phyloP scores from a whole-genome alignment of 2,888 invertebrate species.

The Eugnorisma glareosa region DNA sequence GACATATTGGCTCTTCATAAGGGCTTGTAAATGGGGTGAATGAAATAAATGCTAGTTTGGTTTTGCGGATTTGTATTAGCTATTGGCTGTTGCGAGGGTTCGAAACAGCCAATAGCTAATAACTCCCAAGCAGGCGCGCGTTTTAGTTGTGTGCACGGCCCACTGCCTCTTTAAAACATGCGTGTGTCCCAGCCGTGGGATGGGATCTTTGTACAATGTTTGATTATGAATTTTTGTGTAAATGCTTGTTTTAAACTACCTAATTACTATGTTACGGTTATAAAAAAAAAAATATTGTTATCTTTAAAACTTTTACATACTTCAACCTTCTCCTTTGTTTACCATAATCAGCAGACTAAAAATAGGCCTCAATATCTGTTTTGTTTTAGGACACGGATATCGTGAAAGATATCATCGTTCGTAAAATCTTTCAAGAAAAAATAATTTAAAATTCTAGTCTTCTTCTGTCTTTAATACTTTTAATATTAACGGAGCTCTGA shows the following conservation, averaged over 20 bases:
- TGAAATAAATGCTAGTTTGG: neutral
- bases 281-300: no score
- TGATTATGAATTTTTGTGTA: neutral
- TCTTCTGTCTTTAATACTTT: neutral
- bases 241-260: neutral
- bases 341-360: neutral
- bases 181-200: no score
- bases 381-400: neutral
- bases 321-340: neutral
- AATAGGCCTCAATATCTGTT: neutral
- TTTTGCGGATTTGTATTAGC: neutral
- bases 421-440: neutral
- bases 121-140: neutral
- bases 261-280: neutral
- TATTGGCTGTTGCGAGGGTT: neutral
- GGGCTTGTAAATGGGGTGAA: neutral
- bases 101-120: no score
- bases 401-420: neutral
- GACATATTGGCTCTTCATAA: neutral
- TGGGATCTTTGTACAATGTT: neutral
- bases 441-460: constrained; percentile 1
- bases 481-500: constrained; percentile 14
- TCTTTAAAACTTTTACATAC: neutral
- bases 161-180: neutral
- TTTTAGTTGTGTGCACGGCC: neutral